Base-by-base conservation (phyloP, 1,140 invertebrate genomes). In the Hylyphantes graminicola region DNA sequence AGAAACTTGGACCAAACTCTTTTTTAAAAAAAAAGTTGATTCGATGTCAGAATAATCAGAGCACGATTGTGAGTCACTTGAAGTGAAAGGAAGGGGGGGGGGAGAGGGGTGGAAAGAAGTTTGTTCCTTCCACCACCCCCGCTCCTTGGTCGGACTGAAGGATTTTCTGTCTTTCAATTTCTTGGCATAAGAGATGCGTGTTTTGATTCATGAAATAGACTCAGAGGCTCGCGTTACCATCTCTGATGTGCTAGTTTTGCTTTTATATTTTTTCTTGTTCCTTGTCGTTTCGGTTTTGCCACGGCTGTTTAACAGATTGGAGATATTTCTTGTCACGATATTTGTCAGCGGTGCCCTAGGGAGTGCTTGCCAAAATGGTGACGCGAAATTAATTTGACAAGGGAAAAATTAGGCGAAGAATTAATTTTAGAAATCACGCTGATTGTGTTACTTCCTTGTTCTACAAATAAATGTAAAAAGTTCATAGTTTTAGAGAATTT, bases 31-130 rank as follows among this genome's bases (percentile, higher is more conserved):
- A 8, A 13, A 80, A 61, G n/a, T 75, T 83, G 70, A 83, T 83
- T 83, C 72, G 70, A 83, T 2, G 59, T 55, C 72, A 63, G 53
- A 75, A 83, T 83, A 74, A 83, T 83, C 80, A 83, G 80, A 83
- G 80, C 80, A 65, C 80, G 80, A 83, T 83, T 83, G 80, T 83
- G 80, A 83, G 54, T 83, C 80, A 83, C 35, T 35, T 35, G 68
- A 57, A 67, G 50, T 81, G 68, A 73, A 83, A n/a, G n/a, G n/a
- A 35, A 5, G 65, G 80, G 80, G 75, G 67, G 67, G 51, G 57
- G 77, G 50, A 83, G 65, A 75, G 74, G 74, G n/a, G n/a, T n/a
- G n/a, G n/a, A n/a, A n/a, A n/a, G n/a, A n/a, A n/a, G n/a, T n/a
- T n/a, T n/a, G 59, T 63, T 63, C 65, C 12, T 78, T 19, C 51